phyloP scores from a whole-genome alignment of 1,140 invertebrate species.

The Bombus polaris region DNA sequence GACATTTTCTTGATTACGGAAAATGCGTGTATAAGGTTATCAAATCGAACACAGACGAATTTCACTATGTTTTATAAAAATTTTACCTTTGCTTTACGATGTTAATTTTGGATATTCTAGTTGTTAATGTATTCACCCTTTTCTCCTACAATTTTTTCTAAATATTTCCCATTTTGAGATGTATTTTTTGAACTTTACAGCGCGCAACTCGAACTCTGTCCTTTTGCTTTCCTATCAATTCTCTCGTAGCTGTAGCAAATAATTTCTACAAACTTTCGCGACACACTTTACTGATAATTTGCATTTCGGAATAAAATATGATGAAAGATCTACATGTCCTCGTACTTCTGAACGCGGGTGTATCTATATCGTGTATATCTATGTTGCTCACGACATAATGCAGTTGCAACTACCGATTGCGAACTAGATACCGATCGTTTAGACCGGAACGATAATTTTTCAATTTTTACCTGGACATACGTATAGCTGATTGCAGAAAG shows the following conservation, averaged over 20 bases:
- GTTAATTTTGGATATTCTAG: background rate
- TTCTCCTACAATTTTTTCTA: too few relatives aligned
- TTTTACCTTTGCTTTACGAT: background rate
- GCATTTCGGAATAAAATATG: background rate
- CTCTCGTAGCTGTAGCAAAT: background rate
- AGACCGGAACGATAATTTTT: slow-evolving; percentile 22
- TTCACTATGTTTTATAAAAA: background rate
- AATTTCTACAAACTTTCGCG: background rate
- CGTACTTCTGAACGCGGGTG: background rate
- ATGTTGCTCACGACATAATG: background rate
- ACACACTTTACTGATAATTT: background rate
- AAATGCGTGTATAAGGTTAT: too few relatives aligned
- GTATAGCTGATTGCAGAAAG: background rate
- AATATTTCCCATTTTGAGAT: too few relatives aligned
- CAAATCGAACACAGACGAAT: background rate
- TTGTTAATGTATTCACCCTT: too few relatives aligned
- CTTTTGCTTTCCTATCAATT: too few relatives aligned
- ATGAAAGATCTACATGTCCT: accelerated
- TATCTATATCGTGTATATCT: background rate
- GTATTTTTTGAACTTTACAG: accelerated
- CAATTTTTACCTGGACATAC: slow-evolving; percentile 1
- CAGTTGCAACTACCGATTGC: background rate
- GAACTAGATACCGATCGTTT: background rate
- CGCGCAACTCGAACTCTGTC: too few relatives aligned
- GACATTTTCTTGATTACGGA: too few relatives aligned